A percentile compares a stretch with the other conserved stretches of the same genome.
Conservation (phyloP, 2,113 vertebrate genomes). For the Podarcis raffonei region DNA sequence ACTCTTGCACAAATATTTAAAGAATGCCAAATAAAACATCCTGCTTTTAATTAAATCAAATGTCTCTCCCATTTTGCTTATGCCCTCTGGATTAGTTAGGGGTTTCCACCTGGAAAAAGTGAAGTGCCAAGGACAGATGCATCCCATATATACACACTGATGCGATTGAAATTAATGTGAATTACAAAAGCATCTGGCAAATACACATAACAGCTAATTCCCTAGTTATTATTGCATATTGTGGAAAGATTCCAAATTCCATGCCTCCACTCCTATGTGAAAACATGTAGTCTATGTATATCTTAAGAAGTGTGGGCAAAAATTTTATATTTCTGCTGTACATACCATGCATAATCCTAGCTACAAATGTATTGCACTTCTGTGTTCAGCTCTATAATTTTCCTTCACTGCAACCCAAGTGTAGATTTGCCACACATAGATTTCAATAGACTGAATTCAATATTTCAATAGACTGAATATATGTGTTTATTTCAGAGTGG, state of each 20-base stretch:
- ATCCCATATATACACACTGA: constrained; percentile 12
- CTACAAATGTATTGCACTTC: neutral
- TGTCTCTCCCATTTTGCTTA: constrained; percentile 22
- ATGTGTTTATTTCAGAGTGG: neutral
- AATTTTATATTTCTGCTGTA: neutral
- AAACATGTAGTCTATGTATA: neutral
- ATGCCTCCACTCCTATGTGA: neutral
- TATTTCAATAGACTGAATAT: neutral
- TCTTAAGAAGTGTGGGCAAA: constrained; percentile 13
- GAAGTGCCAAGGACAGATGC: constrained; percentile 11
- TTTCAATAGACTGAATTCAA: neutral
- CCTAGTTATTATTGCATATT: accelerated
- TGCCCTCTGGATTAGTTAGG: constrained; percentile 41
- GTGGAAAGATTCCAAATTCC: neutral
- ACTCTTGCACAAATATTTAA: constrained; percentile 6
- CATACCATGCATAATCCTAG: neutral
- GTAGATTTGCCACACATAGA: neutral
- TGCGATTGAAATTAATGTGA: constrained; percentile 35
- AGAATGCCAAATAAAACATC: neutral
- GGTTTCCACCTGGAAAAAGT: constrained; percentile 16
- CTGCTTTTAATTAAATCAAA: constrained; percentile 2
- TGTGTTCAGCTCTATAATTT: neutral
- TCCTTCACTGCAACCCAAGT: neutral
- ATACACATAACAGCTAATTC: neutral
- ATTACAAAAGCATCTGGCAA: constrained; percentile 23